Evolutionary conservation across 92 coral and sea anemone species (phyloP), one percentile per base, ranked within the genome.

Genomic region (Bergia sp.): DNA sequence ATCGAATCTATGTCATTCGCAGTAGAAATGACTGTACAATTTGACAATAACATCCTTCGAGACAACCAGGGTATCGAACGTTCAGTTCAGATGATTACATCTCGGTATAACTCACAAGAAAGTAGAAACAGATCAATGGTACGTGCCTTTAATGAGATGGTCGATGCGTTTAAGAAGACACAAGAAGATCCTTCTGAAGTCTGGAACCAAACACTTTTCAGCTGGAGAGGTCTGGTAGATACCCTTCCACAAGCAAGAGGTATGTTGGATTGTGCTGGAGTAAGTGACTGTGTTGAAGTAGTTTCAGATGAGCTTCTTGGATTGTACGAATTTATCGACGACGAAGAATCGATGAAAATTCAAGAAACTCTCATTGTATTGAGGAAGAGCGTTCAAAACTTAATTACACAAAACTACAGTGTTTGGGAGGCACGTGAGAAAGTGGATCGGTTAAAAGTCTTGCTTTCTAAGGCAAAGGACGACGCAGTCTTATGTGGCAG

Each of bases 221-320:
- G 81, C 66, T 93, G 96, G 96, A 91, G 82, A 85, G 92, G 92
- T 7, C 90, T 89, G 37, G 90, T 88, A 5, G 96, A 93, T 71
- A 87, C 82, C 12, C 81, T 91, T 12, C 90, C 94, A 12, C 57
- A 80, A 12, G 87, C 55, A 12, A 58, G 86, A 50, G 86, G 86
- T n/a, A 91, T 93, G 65, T 53, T 82, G 66, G 92, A 89, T 64
- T 93, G 95, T 29, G 71, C 95, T 18, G 93, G 95, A 21, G 81
- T 92, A 16, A 82, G 77, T 16, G 95, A 93, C 66, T 93, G 95
- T 55, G 66, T 93, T 58, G 88, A 86, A 7, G 78, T 82, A 47
- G 47, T 89, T 36, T 85, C 91, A 67, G 88, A 91, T 16, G 91
- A 92, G 7, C 82, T 85, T 72, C 83, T 79, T 20, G 91, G 86